A percentile compares a stretch with the other conserved stretches of the same genome.
Conservation (phyloP, 2,888 invertebrate species). For the Homarus gammarus region DNA sequence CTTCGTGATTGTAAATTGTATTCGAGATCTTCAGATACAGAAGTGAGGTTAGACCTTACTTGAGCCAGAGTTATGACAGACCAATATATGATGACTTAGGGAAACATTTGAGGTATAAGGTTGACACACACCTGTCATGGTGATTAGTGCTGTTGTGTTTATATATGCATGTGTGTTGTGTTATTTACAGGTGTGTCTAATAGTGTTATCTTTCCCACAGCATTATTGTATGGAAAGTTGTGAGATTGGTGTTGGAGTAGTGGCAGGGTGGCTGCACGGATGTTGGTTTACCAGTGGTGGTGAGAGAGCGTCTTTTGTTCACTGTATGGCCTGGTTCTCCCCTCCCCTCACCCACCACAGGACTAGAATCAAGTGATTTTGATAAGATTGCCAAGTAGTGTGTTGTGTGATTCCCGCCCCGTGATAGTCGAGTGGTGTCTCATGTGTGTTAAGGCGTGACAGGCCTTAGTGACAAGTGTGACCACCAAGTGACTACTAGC, state of each 20-base stretch:
- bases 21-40: no score
- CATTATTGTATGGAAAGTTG: slow-evolving; percentile 30
- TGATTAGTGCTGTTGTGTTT: background rate
- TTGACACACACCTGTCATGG: background rate
- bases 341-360: background rate
- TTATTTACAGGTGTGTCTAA: background rate
- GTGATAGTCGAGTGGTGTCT: no score
- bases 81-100: no score
- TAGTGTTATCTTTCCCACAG: background rate
- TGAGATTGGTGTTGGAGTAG: background rate
- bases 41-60: no score
- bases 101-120: background rate
- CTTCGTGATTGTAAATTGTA: no score
- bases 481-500: no score
- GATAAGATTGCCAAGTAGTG: no score
- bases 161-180: background rate
- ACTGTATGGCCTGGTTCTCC: background rate
- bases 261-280: background rate
- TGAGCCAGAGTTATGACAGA: no score
- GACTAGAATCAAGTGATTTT: background rate
- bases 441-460: no score
- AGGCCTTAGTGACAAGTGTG: no score
- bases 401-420: no score
- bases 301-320: background rate
- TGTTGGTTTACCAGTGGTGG: background rate